Conservation (phyloP, 2,797 vertebrate species). For the Microctenopoma steveboyesi region DNA sequence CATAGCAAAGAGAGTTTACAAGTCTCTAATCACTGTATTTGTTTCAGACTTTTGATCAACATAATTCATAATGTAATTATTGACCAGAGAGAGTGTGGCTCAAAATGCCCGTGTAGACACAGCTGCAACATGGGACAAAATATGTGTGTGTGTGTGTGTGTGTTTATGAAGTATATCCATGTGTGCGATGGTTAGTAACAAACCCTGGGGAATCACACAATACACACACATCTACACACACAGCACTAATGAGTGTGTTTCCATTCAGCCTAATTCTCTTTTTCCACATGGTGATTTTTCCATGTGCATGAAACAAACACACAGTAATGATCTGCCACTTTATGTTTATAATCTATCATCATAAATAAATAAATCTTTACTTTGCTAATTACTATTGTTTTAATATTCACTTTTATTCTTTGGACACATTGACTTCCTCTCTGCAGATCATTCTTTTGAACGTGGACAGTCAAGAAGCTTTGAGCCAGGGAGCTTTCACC, state of each 20-base stretch:
- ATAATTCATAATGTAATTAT: slow-evolving; percentile 29
- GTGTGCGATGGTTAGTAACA: slow-evolving; percentile 42
- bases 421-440: not conserved
- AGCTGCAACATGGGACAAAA: slow-evolving; percentile 44
- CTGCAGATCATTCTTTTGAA: not conserved
- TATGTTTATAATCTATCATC: not conserved
- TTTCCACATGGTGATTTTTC: slow-evolving; percentile 56
- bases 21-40: not conserved
- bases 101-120: slow-evolving; percentile 30
- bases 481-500: not conserved
- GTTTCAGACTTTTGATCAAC: not conserved
- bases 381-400: not conserved
- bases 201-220: slow-evolving; percentile 45
- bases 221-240: slow-evolving; percentile 25
- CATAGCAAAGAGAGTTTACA: no score
- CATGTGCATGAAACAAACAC: slow-evolving; percentile 14
- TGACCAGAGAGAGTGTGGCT: slow-evolving; percentile 27
- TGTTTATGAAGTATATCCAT: not conserved
- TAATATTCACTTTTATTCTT: not conserved
- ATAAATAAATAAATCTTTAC: not conserved
- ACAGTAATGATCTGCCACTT: not conserved
- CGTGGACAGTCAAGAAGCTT: not conserved
- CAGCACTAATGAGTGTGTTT: slow-evolving; percentile 69
- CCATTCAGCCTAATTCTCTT: slow-evolving; percentile 39
- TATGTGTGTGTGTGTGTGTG: slow-evolving; percentile 2